A percentile compares a stretch with the other conserved stretches of the same genome.
Evolutionary conservation across 1,140 invertebrate genomes (phyloP).

Genomic region (Bombyx mandarina): DNA sequence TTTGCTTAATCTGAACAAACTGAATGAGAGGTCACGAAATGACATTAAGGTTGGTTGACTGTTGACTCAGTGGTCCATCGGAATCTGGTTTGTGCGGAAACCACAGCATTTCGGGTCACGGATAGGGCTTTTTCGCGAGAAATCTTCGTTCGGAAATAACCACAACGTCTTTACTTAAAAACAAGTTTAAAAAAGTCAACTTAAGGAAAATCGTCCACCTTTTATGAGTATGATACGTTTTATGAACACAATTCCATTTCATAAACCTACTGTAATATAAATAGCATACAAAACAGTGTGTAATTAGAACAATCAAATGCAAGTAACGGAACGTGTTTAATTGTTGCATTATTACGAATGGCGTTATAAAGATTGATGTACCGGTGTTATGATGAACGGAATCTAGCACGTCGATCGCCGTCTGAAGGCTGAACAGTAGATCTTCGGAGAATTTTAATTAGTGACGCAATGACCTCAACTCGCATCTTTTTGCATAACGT

Average conservation of each 20-base stretch:
- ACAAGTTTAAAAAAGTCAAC: no score
- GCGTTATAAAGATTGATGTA: no score
- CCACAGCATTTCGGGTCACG: background rate
- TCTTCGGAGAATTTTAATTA: conserved; percentile 34
- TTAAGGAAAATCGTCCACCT: no score
- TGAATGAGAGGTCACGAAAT: conserved; percentile 9
- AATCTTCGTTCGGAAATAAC: background rate
- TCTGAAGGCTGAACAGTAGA: conserved; percentile 27
- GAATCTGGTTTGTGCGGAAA: background rate
- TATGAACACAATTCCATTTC: no score
- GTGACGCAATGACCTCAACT: conserved; percentile 39
- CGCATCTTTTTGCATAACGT: conserved; percentile 22
- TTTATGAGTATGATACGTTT: no score
- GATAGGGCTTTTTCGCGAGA: background rate
- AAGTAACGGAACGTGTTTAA: no score
- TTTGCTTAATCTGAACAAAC: conserved; percentile 5
- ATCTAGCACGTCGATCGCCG: conserved; percentile 10
- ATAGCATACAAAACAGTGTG: no score
- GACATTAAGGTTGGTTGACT: conserved; percentile 3
- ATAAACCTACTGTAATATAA: no score
- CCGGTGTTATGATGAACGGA: background rate
- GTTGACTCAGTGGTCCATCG: conserved; percentile 4
- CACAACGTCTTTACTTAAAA: no score
- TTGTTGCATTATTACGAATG: no score
- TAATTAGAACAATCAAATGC: no score